Base-by-base conservation (phyloP, 2,888 invertebrate species). In the Caenorhabditis sp. region DNA sequence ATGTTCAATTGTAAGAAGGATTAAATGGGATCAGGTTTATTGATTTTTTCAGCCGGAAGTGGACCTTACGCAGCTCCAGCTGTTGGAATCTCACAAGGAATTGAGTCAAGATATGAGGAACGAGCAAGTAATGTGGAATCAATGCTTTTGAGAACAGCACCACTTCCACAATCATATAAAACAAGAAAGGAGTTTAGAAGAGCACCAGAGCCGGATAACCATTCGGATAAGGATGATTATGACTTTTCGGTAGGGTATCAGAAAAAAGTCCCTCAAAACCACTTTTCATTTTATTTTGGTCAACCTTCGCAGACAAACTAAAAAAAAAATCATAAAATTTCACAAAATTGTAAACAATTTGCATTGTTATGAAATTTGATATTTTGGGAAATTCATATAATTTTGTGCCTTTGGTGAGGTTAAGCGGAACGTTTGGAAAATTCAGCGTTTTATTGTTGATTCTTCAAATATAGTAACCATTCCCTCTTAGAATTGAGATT, bases 31-130 rank as follows among this genome's bases (percentile, higher is more conserved):
- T n/a, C n/a, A n/a, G n/a, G 43, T 5, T 17, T 14, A 17, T 50
- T 49, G 7, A 38, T 27, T 31, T 25, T 63, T 63, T 56, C 65
- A 79, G 80, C 70, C 62, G 76, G 78, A 17, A 76, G 72, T 50
- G 85, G 85, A 17, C 86, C 85, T 8, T 87, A 87, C 69, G 83
- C 82, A 20, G 87, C 87, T 1, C 87, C 87, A 1, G 84, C 85
- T 14, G 78, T 86, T 20, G 58, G 67, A 21, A 61, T 68, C 38
- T 78, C 84, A 5, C 83, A 85, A 59, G 87, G 86, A 53, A 81
- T 87, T 57, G 86, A 83, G 59, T 83, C 85, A 8, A 67, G 84
- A 52, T 86, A 86, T 67, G 80, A 81, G 52, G 68, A 73, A 12
- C 64, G 82, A 60, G 82, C 83, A 0, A 80, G 82, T 56, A 83